Base-by-base conservation (phyloP, 1,140 invertebrate genomes). In the Drosophila arizonae region DNA sequence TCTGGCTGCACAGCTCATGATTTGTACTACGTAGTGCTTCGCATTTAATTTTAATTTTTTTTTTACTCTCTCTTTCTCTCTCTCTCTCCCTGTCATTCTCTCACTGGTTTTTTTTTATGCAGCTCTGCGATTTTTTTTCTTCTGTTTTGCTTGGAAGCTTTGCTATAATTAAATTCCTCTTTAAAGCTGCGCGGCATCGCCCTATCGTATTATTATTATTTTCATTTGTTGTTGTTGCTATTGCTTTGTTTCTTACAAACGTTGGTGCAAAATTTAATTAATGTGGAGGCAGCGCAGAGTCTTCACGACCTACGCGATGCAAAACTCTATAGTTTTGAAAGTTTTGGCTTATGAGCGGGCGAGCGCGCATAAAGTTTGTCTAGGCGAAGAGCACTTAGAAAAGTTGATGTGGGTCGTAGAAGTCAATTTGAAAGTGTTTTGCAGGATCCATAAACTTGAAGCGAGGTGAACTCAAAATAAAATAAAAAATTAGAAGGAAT, bases 121-220 rank as follows among this genome's bases (percentile, higher is more conserved):
- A 48, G 24, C 43, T 69, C 41, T 73, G 28, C 28, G 28, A 30
- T 30, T 30, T 30, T 30, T 28, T 30, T 30, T 30, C 4, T 30
- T 30, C 28, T 33, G 66, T 74, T 60, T 67, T 67, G 56, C 39
- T 66, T 65, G 63, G n/a, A n/a, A 65, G 69, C 69, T 58, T 67
- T 55, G 75, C 78, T 81, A 81, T 86, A 87, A 87, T 86, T 87
- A 86, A 86, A 86, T 86, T 87, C 82, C 60, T 81, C 68, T 81
- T 81, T 81, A 78, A 86, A 87, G 71, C 69, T 86, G 33, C 43
- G 67, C 56, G 45, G 39, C 46, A 45, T 57, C 67, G 33, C 13
- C 50, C 33, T 24, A 13, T 52, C 17, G n/a, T 17, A 41, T 30
- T 30, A 26, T 24, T 26, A 28, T 24, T 54, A 28, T 11, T 55